Base-by-base conservation (phyloP, 2,888 invertebrate species). In the Apoderus coryli region DNA sequence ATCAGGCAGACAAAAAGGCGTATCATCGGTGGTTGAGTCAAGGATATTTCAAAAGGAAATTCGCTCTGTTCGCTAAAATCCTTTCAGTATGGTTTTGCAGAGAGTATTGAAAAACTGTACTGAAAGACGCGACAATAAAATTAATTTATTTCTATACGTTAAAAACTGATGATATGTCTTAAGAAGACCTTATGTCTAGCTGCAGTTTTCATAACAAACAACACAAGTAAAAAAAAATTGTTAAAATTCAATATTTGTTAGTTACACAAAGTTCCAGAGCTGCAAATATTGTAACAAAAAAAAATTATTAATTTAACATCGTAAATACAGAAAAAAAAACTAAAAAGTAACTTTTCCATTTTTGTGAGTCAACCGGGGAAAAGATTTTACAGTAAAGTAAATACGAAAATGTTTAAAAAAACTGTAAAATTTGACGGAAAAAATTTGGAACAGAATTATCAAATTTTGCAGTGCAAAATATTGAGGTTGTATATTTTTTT, bases 291-390 rank as follows among this genome's bases (percentile, higher is more conserved):
- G 45, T 50, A 45, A 44, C 49, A 55, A 53, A 55, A 54, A 45
- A 47, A 43, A 48, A 53, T 52, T 53, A 53, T 50, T n/a, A n/a
- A n/a, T n/a, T n/a, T n/a, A n/a, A n/a, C n/a, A n/a, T n/a, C n/a
- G n/a, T n/a, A n/a, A n/a, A n/a, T n/a, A n/a, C n/a, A n/a, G n/a
- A n/a, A n/a, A n/a, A n/a, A n/a, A n/a, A 57, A 56, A 55, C 52
- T 49, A 52, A 54, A 56, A 56, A 54, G 53, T 52, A 44, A 44
- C 42, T 41, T 44, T 52, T 53, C 48, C 50, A 47, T 40, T 60
- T 93, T 45, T 47, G 41, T 37, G 45, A 44, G 37, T 43, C 43
- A n/a, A n/a, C n/a, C n/a, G n/a, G n/a, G n/a, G n/a, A n/a, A n/a
- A n/a, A n/a, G n/a, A n/a, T n/a, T n/a, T n/a, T n/a, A n/a, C 42